Evolutionary conservation across 2,797 vertebrate genomes (phyloP), one percentile per base, ranked within the genome.

Genomic region (Cyprinella venusta): DNA sequence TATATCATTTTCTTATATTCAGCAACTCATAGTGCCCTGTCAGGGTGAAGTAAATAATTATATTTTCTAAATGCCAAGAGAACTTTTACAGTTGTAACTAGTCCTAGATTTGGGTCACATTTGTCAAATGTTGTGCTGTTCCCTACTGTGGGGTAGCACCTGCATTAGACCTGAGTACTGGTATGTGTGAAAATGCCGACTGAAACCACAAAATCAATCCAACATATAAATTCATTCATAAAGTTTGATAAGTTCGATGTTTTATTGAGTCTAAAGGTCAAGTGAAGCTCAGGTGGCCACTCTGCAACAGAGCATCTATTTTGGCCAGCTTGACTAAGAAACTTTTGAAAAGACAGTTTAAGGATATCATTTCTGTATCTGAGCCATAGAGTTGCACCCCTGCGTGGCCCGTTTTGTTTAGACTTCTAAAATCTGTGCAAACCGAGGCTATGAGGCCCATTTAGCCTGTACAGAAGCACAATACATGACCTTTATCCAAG

Each of bases 401-500:
- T 61, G 64, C 13, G 4, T 76, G 38, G 26, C 19, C 64, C 8
- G 64, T 76, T 76, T 83, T 83, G 81, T 86, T 86, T 72, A 59
- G 63, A 38, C 61, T 76, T 65, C 74, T 76, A 52, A 61, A 61
- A 83, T 63, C 81, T 70, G 70, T 76, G 81, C 67, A 59, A 78
- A 79, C 81, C 79, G 50, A 38, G 42, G 38, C 69, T 68, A 59
- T 7, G 8, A 64, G 68, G 68, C 69, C 80, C 80, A 82, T 80
- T 78, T 68, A 76, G 81, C 80, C 80, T 81, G 84, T 64, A 77
- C 83, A 59, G 40, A 76, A 81, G 70, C 79, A 86, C 84, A 87
- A 84, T 90, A 74, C 76, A 89, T 93, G 92, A 93, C 94, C 92
- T 94, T 85, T 75, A 93, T 89, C 83, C 87, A 84, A 68, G 91